A percentile compares a stretch with the other conserved stretches of the same genome.
These are phyloP conservation scores for Zoanthus sociatus DNA, from an alignment of 92 coral and sea anemone species.

Conservation along the genomic window DNA sequence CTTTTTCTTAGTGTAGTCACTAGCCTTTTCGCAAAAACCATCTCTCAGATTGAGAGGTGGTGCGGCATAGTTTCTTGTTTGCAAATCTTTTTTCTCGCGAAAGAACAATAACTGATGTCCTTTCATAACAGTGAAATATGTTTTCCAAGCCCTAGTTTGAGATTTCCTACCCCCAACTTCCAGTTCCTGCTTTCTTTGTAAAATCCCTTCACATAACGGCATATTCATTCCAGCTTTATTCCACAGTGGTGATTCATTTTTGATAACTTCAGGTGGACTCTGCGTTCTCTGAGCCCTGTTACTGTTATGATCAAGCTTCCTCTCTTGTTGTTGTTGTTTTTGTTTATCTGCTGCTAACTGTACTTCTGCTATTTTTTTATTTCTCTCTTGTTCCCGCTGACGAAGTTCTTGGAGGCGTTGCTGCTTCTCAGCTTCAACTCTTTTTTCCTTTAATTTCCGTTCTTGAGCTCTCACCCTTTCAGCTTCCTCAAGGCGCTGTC, in stretches of 20 bases:
- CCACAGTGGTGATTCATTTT: slow-evolving; percentile 44
- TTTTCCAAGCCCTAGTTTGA: slow-evolving; percentile 81
- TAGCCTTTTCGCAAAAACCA: slow-evolving; percentile 68
- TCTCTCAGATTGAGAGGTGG: slow-evolving; percentile 76
- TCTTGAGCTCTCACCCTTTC: slow-evolving; percentile 37
- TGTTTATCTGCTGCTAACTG: slow-evolving; percentile 33
- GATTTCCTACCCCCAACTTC: slow-evolving; percentile 78
- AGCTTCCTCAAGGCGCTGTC: slow-evolving; percentile 38
- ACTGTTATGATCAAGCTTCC: slow-evolving; percentile 29
- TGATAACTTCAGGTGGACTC: slow-evolving; percentile 51
- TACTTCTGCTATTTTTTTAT: slow-evolving; percentile 42
- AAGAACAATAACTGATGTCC: slow-evolving; percentile 76
- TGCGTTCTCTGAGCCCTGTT: slow-evolving; percentile 19
- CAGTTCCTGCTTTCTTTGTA: slow-evolving; percentile 88
- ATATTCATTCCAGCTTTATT: slow-evolving; percentile 16
- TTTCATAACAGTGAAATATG: slow-evolving; percentile 79
- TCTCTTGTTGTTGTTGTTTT: slow-evolving; percentile 43
- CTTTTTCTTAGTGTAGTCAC: slow-evolving; percentile 64
- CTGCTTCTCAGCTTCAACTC: slow-evolving; percentile 46
- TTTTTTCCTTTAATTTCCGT: slow-evolving; percentile 40
- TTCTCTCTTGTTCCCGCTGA: slow-evolving; percentile 42
- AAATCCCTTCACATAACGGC: slow-evolving; percentile 74
- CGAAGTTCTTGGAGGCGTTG: slow-evolving; percentile 29
- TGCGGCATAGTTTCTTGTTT: slow-evolving; percentile 64
- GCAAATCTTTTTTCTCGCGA: slow-evolving; percentile 73